Conservation (phyloP, 2,888 invertebrate species). For the Scaptomyza caliginosa region DNA sequence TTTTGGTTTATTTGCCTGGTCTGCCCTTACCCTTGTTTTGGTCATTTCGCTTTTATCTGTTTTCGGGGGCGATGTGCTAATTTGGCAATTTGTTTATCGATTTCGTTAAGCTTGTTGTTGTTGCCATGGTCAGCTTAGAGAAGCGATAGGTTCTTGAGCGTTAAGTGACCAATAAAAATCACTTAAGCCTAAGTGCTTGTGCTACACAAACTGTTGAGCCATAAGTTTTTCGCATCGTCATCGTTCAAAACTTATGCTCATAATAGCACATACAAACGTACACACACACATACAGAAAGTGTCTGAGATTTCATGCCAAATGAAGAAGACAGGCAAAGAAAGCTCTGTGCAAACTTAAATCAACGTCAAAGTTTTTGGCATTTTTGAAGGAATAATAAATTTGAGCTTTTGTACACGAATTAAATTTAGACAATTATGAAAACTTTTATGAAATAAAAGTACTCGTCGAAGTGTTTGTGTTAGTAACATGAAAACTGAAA, state of each 20-base stretch:
- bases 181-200: constrained; percentile 75
- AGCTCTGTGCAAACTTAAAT: constrained; percentile 10
- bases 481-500: neutral
- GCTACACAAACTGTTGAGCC: constrained; percentile 62
- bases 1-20: neutral
- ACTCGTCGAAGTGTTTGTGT: neutral
- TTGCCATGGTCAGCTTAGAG: constrained; percentile 32
- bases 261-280: constrained; percentile 4
- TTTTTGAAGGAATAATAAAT: constrained; percentile 11
- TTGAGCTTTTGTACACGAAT: neutral
- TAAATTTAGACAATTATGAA: neutral
- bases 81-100: constrained; percentile 81
- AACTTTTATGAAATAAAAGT: neutral
- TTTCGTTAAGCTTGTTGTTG: constrained; percentile 49
- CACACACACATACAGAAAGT: constrained; percentile 16
- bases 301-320: constrained; percentile 19
- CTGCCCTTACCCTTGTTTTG: constrained; percentile 2
- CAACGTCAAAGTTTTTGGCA: constrained; percentile 9
- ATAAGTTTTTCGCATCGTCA: constrained; percentile 52
- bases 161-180: constrained; percentile 81
- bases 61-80: constrained; percentile 66
- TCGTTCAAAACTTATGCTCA: constrained; percentile 49
- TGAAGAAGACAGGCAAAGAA: constrained; percentile 8
- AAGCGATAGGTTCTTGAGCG: constrained; percentile 36
- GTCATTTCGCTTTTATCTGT: constrained; percentile 34